Percentiles rank a stretch among this genome's conserved stretches.
These are phyloP conservation scores for Drosophila vallismaia DNA, from an alignment of 2,888 invertebrate species.

Conservation along the genomic window DNA sequence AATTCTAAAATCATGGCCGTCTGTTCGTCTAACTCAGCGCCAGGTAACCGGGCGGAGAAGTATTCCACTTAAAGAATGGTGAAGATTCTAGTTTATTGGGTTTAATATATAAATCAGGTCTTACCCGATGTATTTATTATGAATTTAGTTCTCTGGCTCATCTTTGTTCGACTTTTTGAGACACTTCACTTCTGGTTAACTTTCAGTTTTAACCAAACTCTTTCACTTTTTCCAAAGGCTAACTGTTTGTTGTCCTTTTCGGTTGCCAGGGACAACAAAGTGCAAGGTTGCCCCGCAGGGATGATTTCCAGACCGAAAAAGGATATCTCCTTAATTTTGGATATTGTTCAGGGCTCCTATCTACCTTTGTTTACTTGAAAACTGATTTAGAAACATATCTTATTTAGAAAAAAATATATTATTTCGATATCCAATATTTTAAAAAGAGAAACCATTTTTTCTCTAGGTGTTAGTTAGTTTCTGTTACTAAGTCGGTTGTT, in stretches of 20 bases:
- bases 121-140: conserved; percentile 84
- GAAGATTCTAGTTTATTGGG: not conserved
- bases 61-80: conserved; percentile 75
- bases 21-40: conserved; percentile 79
- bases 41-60: conserved; percentile 76
- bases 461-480: conserved; percentile 24
- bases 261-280: conserved; percentile 56
- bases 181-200: conserved; percentile 31
- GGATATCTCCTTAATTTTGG: not conserved
- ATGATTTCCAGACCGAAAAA: conserved; percentile 9
- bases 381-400: not conserved
- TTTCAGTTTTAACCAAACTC: conserved; percentile 65
- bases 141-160: conserved; percentile 81
- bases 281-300: conserved; percentile 30
- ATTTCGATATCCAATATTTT: not conserved
- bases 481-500: conserved; percentile 39
- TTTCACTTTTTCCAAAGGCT: conserved; percentile 61
- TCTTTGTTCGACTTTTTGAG: conserved; percentile 14
- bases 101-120: not conserved
- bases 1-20: conserved; percentile 84
- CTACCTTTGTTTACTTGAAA: not conserved
- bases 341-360: not conserved
- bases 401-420: not conserved
- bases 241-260: conserved; percentile 57
- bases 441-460: not conserved